Base-by-base conservation (phyloP, 2,888 invertebrate genomes). In the Hololepta plana region DNA sequence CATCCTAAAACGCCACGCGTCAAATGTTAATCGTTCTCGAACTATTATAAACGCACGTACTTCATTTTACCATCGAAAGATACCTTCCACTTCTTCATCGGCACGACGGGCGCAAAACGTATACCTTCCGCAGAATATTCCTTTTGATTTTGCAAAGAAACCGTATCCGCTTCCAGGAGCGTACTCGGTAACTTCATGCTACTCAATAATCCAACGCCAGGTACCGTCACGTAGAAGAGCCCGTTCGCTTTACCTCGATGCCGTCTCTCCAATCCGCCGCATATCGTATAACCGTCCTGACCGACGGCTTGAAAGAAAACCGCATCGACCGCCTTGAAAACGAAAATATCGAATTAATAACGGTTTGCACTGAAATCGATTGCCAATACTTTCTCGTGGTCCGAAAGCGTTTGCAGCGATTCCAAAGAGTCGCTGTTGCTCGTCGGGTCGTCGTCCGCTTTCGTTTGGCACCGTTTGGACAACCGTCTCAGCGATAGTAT, bases 51-150 rank as follows among this genome's bases (percentile, higher is more conserved):
- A 24, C 26, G 11, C 11, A 10, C 46, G 44, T 37, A 64, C 66
- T 65, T 67, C 62, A 82, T 65, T 38, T 65, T 59, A 5, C 82
- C 84, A 21, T 64, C 61, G 46, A 71, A 85, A 3, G 58, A 48
- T 1, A 84, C 41, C 9, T 57, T 60, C 84, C 84, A 85, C 20
- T 58, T 58, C 38, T 65, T 66, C 82, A 85, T 82, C 2, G 80
- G 68, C 30, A 66, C 62, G 1, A 74, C 51, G 0, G 73, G 72
- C 10, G 61, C 60, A 19, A 81, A 62, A 20, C 55, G 57, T 20
- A 81, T 57, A 1, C 82, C 82, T 35, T 72, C 76, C 0, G 74
- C 75, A 1, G 66, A 66, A 41, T 67, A 77, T 10, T 69, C 64
- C 2, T 65, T 63, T 16, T 38, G 38, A 12, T 46, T 41, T n/a